Evolutionary conservation across 2,113 vertebrate species (phyloP), one percentile per base, ranked within the genome.

Genomic region (Progne subis): DNA sequence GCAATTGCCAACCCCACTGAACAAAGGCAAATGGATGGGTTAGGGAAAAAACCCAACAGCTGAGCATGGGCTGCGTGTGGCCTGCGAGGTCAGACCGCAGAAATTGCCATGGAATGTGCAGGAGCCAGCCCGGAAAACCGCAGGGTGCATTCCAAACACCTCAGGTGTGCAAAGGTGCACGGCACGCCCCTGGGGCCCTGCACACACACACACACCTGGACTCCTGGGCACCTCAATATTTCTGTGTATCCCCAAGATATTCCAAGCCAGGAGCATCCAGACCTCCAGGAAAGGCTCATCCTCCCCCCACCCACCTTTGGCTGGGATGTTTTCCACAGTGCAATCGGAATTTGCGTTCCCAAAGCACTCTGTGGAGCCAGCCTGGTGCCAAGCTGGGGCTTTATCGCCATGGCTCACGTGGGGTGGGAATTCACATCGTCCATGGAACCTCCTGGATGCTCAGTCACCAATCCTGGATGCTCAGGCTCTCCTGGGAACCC

Each of bases 231-330:
- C 19, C 52, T 18, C 31, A 32, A 2, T 2, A 3, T 11, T 31
- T 52, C 3, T 16, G 49, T 17, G 20, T 3, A 13, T 53, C 43
- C 25, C 47, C 0, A 2, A 68, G 32, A 34, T 11, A 18, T 2
- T 32, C 44, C 28, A 20, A 24, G 28, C 17, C n/a, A 59, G 31
- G 41, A 44, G 5, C 18, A 14, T 8, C 41, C 41, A 43, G 12
- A 12, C 0, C 1, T 13, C 6, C 4, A 63, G 8, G 34, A 29
- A 34, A 46, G 29, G 44, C 7, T 39, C 10, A 1, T 29, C 14
- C 7, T 46, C 61, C 52, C 41, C 14, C 20, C 37, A 5, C 5
- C 21, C 26, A 8, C 28, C n/a, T 43, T 29, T 31, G 20, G 19
- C 57, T 68, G 57, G 41, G 9, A n/a, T 12, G 17, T 21, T 79